Conservation (phyloP, 2,113 vertebrate genomes). For the Clarias magur region DNA sequence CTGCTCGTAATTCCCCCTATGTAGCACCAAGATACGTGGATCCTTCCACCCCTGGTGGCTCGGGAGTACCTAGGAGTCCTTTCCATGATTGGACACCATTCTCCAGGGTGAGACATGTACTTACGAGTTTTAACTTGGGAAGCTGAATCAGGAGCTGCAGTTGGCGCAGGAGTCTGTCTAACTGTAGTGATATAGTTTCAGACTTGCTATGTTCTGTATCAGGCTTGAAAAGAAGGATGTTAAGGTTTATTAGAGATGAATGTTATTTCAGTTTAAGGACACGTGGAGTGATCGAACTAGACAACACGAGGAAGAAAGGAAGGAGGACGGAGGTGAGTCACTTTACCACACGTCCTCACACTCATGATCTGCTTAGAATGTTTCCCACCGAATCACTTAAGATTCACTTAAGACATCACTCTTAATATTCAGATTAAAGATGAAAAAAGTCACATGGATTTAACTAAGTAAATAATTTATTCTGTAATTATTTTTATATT, state of each 20-base stretch:
- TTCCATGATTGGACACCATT: constrained; percentile 62
- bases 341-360: background rate
- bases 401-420: no score
- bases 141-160: background rate
- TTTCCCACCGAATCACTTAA: background rate
- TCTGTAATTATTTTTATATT: no score
- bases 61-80: constrained; percentile 27
- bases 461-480: no score
- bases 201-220: background rate
- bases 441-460: no score
- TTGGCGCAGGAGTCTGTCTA: background rate
- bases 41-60: constrained; percentile 33
- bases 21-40: constrained; percentile 40
- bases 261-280: constrained; percentile 64
- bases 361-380: background rate
- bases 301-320: constrained; percentile 51
- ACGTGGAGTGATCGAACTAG: constrained; percentile 58
- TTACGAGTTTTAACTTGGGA: background rate
- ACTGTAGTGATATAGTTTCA: background rate
- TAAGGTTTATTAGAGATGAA: background rate
- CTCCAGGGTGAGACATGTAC: constrained; percentile 59
- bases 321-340: constrained; percentile 69
- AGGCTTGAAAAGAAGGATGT: background rate
- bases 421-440: background rate
- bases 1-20: background rate